A percentile compares a stretch with the other conserved stretches of the same genome.
Conservation (phyloP, 2,888 invertebrate species). For the Yponomeuta cagnagella region DNA sequence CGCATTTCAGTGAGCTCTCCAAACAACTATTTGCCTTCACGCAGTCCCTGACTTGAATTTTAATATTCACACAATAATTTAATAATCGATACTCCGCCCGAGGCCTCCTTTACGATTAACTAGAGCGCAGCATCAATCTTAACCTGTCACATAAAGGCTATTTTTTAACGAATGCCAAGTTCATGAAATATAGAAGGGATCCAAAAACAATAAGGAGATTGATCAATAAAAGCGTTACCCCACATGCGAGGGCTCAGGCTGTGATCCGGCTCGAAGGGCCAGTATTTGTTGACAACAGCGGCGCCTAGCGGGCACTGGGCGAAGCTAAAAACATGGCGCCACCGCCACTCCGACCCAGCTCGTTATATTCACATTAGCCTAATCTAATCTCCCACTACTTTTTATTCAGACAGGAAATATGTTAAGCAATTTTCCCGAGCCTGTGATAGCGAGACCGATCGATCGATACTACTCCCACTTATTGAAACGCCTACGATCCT, state of each 20-base stretch:
- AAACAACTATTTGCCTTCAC: neutral
- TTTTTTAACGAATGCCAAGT: conserved; percentile 27
- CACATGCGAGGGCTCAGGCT: conserved; percentile 25
- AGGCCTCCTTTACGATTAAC: conserved; percentile 14
- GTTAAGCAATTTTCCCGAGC: conserved; percentile 21
- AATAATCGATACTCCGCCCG: neutral
- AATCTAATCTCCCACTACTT: conserved; percentile 16
- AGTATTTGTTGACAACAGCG: conserved; percentile 34
- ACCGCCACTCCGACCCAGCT: conserved; percentile 14
- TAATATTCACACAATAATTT: neutral
- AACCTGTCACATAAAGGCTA: conserved; percentile 25
- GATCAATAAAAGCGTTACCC: conserved; percentile 44
- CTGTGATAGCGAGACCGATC: conserved; percentile 46
- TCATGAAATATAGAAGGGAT: conserved; percentile 26
- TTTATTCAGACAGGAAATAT: conserved; percentile 15
- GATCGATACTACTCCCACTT: conserved; percentile 47
- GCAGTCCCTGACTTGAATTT: neutral
- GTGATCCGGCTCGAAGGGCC: conserved; percentile 20
- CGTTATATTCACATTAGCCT: conserved; percentile 33
- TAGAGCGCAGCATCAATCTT: neutral
- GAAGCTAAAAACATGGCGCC: conserved; percentile 18
- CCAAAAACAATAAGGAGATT: conserved; percentile 36
- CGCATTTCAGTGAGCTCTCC: neutral
- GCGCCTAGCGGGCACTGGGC: conserved; percentile 25
- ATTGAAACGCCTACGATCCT: neutral